Conservation (phyloP, 2,888 invertebrate species). For the Phaedon cochleariae region DNA sequence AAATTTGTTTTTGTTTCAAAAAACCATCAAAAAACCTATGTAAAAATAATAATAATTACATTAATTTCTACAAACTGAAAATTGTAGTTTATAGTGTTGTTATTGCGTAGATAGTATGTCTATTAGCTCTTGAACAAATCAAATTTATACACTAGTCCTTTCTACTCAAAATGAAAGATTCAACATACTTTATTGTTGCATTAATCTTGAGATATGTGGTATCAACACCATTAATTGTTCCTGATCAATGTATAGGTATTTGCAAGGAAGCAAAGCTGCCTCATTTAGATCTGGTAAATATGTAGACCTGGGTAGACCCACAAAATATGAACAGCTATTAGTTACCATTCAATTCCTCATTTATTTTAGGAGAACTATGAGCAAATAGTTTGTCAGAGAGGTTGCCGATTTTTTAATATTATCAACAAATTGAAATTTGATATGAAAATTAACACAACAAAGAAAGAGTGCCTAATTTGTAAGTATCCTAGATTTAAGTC, state of each 20-base stretch:
- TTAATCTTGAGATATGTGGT: constrained; percentile 15
- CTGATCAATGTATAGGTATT: constrained; percentile 44
- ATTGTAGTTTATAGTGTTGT: too few relatives aligned
- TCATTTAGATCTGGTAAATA: constrained; percentile 41
- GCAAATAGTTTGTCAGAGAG: constrained; percentile 53
- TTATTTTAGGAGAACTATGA: constrained; percentile 49
- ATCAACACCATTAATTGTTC: constrained; percentile 29
- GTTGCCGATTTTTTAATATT: constrained; percentile 55
- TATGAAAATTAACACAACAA: constrained; percentile 49
- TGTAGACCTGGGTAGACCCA: neutral
- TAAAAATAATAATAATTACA: too few relatives aligned
- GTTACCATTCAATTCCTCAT: constrained; percentile 5
- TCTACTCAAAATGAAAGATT: constrained; percentile 23
- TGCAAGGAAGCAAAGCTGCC: constrained; percentile 44
- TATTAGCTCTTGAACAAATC: too few relatives aligned
- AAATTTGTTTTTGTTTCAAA: too few relatives aligned
- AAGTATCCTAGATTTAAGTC: too few relatives aligned
- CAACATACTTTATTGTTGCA: constrained; percentile 19
- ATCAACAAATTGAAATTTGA: constrained; percentile 51
- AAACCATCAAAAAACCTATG: too few relatives aligned
- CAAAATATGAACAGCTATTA: neutral
- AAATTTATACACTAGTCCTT: too few relatives aligned
- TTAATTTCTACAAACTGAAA: too few relatives aligned
- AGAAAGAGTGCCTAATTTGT: constrained; percentile 54
- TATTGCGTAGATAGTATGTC: too few relatives aligned